These are phyloP conservation scores for Scytalopus superciliaris DNA, from an alignment of 2,113 vertebrate genomes.

Conservation along the genomic window DNA sequence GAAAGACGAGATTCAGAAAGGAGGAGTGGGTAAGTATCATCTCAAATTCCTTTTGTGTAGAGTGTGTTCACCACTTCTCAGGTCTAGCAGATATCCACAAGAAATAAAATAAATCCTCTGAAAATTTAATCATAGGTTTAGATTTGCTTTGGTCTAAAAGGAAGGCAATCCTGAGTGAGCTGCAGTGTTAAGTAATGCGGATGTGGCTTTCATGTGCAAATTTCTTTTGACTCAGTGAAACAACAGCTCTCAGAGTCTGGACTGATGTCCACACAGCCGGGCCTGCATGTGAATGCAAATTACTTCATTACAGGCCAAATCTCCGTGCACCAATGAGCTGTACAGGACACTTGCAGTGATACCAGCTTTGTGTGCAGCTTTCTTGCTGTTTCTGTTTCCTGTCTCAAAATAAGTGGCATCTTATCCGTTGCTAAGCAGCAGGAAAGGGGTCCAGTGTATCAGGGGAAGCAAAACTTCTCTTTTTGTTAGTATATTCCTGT, in stretches of 20 bases:
- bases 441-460: not conserved
- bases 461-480: conserved; percentile 16
- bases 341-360: conserved; percentile 57
- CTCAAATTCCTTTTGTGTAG: not conserved
- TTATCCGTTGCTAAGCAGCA: conserved; percentile 57
- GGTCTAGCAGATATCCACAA: not conserved
- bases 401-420: conserved; percentile 60
- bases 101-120: conserved; percentile 23
- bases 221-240: conserved; percentile 78
- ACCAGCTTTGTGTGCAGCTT: conserved; percentile 58
- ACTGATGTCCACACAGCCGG: conserved; percentile 64
- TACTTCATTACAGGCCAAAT: conserved; percentile 71
- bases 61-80: not conserved
- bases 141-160: conserved; percentile 59
- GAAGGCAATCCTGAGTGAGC: conserved; percentile 53
- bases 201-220: conserved; percentile 77
- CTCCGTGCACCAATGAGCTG: conserved; percentile 52
- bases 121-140: conserved; percentile 56
- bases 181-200: conserved; percentile 68
- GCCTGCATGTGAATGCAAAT: conserved; percentile 75
- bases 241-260: conserved; percentile 71
- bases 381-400: conserved; percentile 67
- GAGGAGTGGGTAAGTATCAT: not conserved
- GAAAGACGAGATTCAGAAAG: not conserved
- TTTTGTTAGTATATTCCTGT: conserved; percentile 1